Evolutionary conservation across 2,113 vertebrate species (phyloP).

Genomic region (Myxocyprinus asiaticus): DNA sequence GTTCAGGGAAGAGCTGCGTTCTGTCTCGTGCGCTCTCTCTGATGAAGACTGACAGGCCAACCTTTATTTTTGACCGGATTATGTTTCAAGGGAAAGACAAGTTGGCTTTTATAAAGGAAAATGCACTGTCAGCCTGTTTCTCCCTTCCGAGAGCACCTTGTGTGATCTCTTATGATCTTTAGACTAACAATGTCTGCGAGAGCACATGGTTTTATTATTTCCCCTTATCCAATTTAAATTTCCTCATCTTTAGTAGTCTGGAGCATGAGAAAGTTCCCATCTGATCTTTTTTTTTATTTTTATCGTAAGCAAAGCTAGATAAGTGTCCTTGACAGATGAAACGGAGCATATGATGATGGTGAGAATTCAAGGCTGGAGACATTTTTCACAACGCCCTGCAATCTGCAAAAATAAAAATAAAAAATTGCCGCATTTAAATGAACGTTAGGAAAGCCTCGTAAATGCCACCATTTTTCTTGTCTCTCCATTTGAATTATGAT

Average conservation of each 20-base stretch:
- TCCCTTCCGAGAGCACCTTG: constrained; percentile 52
- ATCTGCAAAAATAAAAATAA: constrained; percentile 37
- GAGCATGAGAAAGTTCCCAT: constrained; percentile 10
- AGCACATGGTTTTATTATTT: constrained; percentile 59
- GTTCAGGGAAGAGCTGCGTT: constrained; percentile 56
- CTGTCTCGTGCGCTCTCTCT: constrained; percentile 54
- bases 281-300: constrained; percentile 3
- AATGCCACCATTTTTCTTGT: constrained; percentile 61
- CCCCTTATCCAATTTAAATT: constrained; percentile 63
- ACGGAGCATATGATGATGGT: not conserved
- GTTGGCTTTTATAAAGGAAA: constrained; percentile 63
- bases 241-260: constrained; percentile 52
- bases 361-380: not conserved
- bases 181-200: constrained; percentile 50
- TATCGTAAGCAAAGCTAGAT: not conserved
- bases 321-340: constrained; percentile 34
- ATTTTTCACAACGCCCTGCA: constrained; percentile 36
- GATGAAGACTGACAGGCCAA: constrained; percentile 70
- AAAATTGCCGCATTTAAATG: constrained; percentile 37
- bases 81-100: constrained; percentile 65
- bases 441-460: constrained; percentile 54
- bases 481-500: constrained; percentile 59
- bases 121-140: constrained; percentile 65
- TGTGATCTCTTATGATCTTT: constrained; percentile 60
- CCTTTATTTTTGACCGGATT: constrained; percentile 73